Base-by-base conservation (phyloP, 1,140 invertebrate species). In the Drosophila pachea region DNA sequence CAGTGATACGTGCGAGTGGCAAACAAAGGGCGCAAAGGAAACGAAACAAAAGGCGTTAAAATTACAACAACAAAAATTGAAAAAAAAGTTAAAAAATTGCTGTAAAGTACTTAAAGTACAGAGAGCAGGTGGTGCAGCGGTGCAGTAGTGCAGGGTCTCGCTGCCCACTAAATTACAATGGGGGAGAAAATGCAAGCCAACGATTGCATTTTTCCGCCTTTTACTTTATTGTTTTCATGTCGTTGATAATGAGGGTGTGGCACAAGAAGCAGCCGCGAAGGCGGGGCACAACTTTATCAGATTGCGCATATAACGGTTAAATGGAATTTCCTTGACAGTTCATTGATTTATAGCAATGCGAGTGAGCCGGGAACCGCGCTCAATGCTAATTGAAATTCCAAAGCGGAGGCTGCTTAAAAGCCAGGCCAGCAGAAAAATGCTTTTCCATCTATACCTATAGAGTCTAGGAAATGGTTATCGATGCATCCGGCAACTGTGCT, bases 331-430 rank as follows among this genome's bases (percentile, higher is more conserved):
- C 76, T 73, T 36, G 22, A 40, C 53, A 69, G 38, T 40, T 65
- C 47, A 69, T 65, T 69, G 67, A 65, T 64, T 69, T 52, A 48
- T 58, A 52, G 54, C 53, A 65, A 69, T 69, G 64, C 64, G 64
- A 52, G 53, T 65, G 60, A 68, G n/a, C 66, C 12, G 43, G 49
- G 40, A 68, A 40, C 42, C 49, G 54, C 45, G 63, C 63, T 35
- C 9, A 67, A 53, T 70, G 54, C 79, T 83, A 83, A 83, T 83
- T 83, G 79, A 86, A 83, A 83, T 86, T 79, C 81, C 65, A 61
- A 42, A 72, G 47, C 32, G 40, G 11, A 47, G 35, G 49, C 49
- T 36, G 32, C 31, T 60, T 35, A 47, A 45, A 16, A 42, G 54
- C 55, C 5, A 7, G 14, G 12, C 12, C 40, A 4, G 40, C 40